phyloP scores from a whole-genome alignment of 2,113 vertebrate species.

The Athene cunicularia region DNA sequence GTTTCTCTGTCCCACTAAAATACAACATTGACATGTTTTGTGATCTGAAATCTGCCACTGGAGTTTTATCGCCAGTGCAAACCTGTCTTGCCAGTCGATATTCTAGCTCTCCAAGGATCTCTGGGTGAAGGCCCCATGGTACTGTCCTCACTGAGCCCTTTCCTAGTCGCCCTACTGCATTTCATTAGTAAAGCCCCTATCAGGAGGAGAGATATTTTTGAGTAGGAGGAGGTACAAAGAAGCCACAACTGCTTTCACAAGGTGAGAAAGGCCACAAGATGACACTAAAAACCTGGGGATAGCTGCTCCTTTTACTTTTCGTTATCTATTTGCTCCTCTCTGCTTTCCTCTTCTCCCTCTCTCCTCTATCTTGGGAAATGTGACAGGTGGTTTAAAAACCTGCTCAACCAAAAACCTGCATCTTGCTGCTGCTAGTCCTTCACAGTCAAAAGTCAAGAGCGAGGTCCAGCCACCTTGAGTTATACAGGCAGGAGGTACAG shows the following conservation, averaged over 20 bases:
- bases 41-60: not conserved
- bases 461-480: not conserved
- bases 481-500: not conserved
- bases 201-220: not conserved
- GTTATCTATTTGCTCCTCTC: not conserved
- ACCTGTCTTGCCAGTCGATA: not conserved
- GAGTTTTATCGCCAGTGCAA: not conserved
- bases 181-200: not conserved
- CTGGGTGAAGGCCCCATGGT: fast-evolving
- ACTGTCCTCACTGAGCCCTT: not conserved
- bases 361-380: not conserved
- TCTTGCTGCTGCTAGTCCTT: not conserved
- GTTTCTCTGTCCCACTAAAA: not conserved
- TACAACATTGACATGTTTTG: not conserved
- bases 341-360: not conserved
- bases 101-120: not conserved
- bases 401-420: not conserved
- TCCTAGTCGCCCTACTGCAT: not conserved
- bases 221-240: not conserved
- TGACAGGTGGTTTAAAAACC: not conserved
- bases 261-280: not conserved
- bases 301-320: not conserved
- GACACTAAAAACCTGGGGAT: not conserved
- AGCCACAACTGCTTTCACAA: not conserved
- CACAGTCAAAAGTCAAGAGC: not conserved